Evolutionary conservation across 2,888 invertebrate genomes (phyloP).

Genomic region (Scaptodrosophila latifasciaeformis): DNA sequence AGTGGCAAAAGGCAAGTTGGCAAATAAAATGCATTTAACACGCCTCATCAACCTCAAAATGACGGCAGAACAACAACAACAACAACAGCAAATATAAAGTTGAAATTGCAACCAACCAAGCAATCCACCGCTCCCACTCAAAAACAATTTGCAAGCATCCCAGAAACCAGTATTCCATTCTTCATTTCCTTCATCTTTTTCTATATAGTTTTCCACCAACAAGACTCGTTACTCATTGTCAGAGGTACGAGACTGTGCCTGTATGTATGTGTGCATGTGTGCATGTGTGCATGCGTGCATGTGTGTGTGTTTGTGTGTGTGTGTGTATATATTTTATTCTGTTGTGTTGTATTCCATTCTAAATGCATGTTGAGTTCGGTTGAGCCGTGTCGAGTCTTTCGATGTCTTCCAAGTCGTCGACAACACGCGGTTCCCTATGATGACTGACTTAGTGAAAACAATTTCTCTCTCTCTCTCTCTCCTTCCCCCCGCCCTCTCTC

Average conservation of each 20-base stretch:
- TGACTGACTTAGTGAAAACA: constrained; percentile 56
- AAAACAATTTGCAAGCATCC: not conserved
- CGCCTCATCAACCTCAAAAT: constrained; percentile 60
- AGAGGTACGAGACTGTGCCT: not conserved
- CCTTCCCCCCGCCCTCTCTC: not conserved
- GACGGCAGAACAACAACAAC: too few relatives aligned
- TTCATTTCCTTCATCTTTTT: too few relatives aligned
- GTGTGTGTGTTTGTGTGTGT: constrained; percentile 9
- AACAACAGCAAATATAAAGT: too few relatives aligned
- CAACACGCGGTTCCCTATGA: constrained; percentile 24
- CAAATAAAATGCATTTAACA: constrained; percentile 63
- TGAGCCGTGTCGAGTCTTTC: constrained; percentile 30
- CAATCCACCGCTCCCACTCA: constrained; percentile 30
- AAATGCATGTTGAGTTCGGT: too few relatives aligned
- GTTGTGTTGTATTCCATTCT: not conserved
- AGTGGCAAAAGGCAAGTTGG: constrained; percentile 8
- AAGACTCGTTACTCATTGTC: constrained; percentile 31
- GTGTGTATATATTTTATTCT: not conserved
- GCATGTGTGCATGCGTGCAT: not conserved
- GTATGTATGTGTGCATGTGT: constrained; percentile 1
- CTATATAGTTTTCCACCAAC: too few relatives aligned
- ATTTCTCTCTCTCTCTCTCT: constrained; percentile 31
- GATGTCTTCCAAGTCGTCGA: constrained; percentile 25
- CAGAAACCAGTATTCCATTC: too few relatives aligned
- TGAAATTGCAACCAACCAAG: too few relatives aligned